These are phyloP conservation scores for Amorpha juglandis DNA, from an alignment of 2,888 invertebrate genomes.

Conservation along the genomic window DNA sequence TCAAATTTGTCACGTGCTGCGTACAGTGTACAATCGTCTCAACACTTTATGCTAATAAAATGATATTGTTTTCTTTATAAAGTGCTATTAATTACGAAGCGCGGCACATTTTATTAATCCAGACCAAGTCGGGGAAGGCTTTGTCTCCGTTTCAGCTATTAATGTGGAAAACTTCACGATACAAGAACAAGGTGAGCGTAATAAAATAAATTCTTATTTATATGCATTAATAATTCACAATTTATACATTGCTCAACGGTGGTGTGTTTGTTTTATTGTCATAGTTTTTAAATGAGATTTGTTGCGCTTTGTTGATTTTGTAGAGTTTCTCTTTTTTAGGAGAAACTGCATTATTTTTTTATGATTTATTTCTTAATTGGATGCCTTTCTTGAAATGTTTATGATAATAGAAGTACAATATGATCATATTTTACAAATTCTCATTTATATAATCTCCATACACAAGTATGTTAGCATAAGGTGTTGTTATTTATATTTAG, in stretches of 20 bases:
- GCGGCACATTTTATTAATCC: conserved; percentile 82
- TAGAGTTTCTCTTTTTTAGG: neutral
- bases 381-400: no score
- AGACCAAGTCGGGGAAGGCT: conserved; percentile 64
- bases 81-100: conserved; percentile 82
- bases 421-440: no score
- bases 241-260: conserved; percentile 44
- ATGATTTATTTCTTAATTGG: no score
- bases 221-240: conserved; percentile 70
- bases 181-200: conserved; percentile 73
- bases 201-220: conserved; percentile 76
- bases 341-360: neutral
- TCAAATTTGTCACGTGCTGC: neutral
- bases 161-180: conserved; percentile 74
- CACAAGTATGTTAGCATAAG: no score
- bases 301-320: neutral
- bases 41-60: conserved; percentile 52
- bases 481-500: no score
- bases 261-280: conserved; percentile 1
- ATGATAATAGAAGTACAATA: no score
- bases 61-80: conserved; percentile 84
- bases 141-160: conserved; percentile 60
- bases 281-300: conserved; percentile 4
- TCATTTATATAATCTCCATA: no score
- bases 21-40: conserved; percentile 36